Evolutionary conservation across 2,888 invertebrate genomes (phyloP), one percentile per base, ranked within the genome.

Genomic region (Lepetodrilus schrolli): DNA sequence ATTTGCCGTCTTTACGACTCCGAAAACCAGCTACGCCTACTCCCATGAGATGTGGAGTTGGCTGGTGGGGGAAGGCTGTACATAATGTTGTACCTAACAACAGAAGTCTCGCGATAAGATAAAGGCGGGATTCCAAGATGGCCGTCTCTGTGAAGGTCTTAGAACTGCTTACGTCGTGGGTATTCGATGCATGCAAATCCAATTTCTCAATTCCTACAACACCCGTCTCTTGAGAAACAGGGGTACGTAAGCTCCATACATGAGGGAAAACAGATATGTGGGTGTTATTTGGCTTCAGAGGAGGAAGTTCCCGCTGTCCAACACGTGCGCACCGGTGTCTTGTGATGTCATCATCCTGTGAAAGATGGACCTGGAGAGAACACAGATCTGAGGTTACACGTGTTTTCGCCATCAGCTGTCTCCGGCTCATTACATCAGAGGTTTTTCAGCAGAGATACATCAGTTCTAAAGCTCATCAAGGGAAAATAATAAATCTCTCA

Each of bases 1-100:
- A 58, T 58, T 58, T 58, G 17, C 58, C 26, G 58, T 30, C 58
- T 58, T 58, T 34, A 58, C 34, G 58, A 58, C 58, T 26, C 58
- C 26, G 58, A 30, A 58, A 26, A 58, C 58, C n/a, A 58, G 34
- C 34, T 58, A 58, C 34, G 21, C 34, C 26, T 30, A n/a, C 8
- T 10, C 58, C 30, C 58, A 30, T 26, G 58, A 58, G 58, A 30
- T 26, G n/a, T n/a, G n/a, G n/a, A n/a, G n/a, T n/a, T n/a, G n/a
- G n/a, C n/a, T n/a, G n/a, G n/a, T n/a, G n/a, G n/a, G n/a, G n/a
- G n/a, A n/a, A n/a, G n/a, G n/a, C n/a, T n/a, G n/a, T n/a, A n/a
- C n/a, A n/a, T n/a, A n/a, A n/a, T n/a, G n/a, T n/a, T n/a, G n/a
- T n/a, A n/a, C n/a, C n/a, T n/a, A n/a, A n/a, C n/a, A n/a, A n/a